Percentiles rank a stretch among this genome's conserved stretches.
phyloP scores from a whole-genome alignment of 1,140 invertebrate genomes.

The Drosophila pallidifrons region DNA sequence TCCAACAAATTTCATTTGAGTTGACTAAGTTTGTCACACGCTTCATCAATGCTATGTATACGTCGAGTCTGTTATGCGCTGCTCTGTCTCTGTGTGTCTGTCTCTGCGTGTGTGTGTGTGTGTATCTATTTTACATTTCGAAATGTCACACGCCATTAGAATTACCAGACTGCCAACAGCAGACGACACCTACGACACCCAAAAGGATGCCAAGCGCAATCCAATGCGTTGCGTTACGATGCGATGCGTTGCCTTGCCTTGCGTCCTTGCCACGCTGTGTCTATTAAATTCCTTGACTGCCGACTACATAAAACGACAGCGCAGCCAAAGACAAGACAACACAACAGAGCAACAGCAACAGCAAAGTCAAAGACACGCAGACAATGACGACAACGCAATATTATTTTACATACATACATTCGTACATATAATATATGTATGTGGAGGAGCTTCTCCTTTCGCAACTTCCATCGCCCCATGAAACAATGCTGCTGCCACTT shows the following conservation, averaged over 20 bases:
- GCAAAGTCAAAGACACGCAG: no score
- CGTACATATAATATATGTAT: no score
- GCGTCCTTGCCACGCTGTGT: slow-evolving; percentile 11
- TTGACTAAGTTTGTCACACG: slow-evolving; percentile 23
- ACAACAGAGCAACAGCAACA: background rate
- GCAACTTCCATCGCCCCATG: no score
- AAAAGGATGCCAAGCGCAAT: background rate
- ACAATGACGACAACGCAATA: background rate
- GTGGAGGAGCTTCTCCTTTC: no score
- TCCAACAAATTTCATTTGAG: slow-evolving; percentile 40
- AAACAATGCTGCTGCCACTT: background rate
- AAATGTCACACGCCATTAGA: slow-evolving; percentile 41
- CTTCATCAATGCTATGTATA: slow-evolving; percentile 19
- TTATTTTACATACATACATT: background rate
- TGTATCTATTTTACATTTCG: slow-evolving; percentile 39
- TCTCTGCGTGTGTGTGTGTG: slow-evolving; percentile 1
- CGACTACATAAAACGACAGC: slow-evolving; percentile 29
- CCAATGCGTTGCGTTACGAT: background rate
- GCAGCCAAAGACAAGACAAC: slow-evolving; percentile 12
- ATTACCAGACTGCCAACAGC: slow-evolving; percentile 25
- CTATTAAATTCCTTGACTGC: slow-evolving; percentile 52
- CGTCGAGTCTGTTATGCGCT: background rate
- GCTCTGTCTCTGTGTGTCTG: background rate
- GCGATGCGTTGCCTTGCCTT: background rate
- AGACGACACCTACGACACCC: slow-evolving; percentile 5